Evolutionary conservation across 2,113 vertebrate species (phyloP), one percentile per base, ranked within the genome.

Genomic region (Deroptyus accipitrinus): DNA sequence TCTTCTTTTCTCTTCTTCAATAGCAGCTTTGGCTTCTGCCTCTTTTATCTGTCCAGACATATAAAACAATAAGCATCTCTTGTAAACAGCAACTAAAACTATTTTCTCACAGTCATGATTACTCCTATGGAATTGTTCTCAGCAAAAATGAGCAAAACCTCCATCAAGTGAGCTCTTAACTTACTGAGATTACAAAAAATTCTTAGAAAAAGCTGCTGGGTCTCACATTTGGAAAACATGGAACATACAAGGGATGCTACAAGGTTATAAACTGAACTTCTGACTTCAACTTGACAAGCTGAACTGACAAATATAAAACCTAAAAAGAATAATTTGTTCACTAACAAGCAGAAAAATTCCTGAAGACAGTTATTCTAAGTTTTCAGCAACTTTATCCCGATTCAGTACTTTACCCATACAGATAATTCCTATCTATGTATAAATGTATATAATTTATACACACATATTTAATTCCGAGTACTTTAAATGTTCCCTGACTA

Each of bases 1-100:
- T 77, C 97, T 98, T 95, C 97, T 98, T 78, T 98, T 98, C 97
- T 99, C 99, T 82, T 99, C 99, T 97, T 99, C 99, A 95, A 98
- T 89, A 63, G 97, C 98, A 20, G 98, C 99, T 97, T 95, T 98
- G 62, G 98, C 98, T 98, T 99, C 99, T 79, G 98, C 99, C 97
- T 99, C 99, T 97, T 99, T 99, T 76, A 99, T 93, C 99, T 99
- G 95, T 94, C 54, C 91, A 95, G 48, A 96, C 64, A 97, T 10
- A 97, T 19, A 96, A 94, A 88, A 77, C 62, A 51, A n/a, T 78
- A 90, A 95, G 35, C 28, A 95, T 92, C 22, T 78, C 30, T 22
- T 86, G 66, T 55, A 74, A 75, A 81, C 13, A 95, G 67, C 18
- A 68, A 24, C 41, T 78, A 57, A 75, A 70, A 25, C 27, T 41